These are phyloP conservation scores for Griposia aprilina DNA, from an alignment of 2,888 invertebrate species.

Conservation along the genomic window DNA sequence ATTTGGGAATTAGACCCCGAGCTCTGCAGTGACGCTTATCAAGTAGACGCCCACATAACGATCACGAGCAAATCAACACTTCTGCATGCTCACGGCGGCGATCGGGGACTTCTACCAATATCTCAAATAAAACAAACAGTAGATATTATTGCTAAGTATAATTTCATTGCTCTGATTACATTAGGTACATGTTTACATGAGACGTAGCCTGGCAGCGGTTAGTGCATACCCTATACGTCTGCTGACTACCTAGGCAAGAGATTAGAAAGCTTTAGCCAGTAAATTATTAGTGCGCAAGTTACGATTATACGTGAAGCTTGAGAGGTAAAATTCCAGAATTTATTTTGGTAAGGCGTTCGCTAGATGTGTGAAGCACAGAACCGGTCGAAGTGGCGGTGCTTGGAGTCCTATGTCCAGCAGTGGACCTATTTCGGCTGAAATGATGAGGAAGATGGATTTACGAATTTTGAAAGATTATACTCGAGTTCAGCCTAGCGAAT, in stretches of 20 bases:
- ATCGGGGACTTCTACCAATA: background rate
- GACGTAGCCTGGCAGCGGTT: conserved; percentile 59
- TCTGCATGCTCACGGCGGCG: too few relatives aligned
- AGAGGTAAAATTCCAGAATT: background rate
- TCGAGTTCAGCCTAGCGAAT: too few relatives aligned
- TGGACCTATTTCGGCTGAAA: background rate
- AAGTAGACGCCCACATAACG: background rate
- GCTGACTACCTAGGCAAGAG: conserved; percentile 65
- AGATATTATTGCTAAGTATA: conserved; percentile 84
- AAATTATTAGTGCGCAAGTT: conserved; percentile 19
- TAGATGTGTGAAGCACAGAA: background rate
- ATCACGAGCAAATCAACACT: background rate
- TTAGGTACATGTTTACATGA: conserved; percentile 71
- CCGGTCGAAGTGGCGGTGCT: background rate
- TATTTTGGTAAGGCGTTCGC: background rate
- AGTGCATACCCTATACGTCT: conserved; percentile 60
- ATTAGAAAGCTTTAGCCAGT: conserved; percentile 47
- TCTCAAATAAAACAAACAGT: conserved; percentile 50
- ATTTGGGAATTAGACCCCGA: background rate
- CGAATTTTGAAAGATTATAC: background rate
- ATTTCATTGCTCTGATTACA: conserved; percentile 84
- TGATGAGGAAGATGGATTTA: background rate
- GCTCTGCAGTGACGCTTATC: background rate
- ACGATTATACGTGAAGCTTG: conserved; percentile 7
- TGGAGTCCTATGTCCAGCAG: background rate